A percentile compares a stretch with the other conserved stretches of the same genome.
These are phyloP conservation scores for Sarcophaga caerulescens DNA, from an alignment of 2,888 invertebrate species.

Conservation along the genomic window DNA sequence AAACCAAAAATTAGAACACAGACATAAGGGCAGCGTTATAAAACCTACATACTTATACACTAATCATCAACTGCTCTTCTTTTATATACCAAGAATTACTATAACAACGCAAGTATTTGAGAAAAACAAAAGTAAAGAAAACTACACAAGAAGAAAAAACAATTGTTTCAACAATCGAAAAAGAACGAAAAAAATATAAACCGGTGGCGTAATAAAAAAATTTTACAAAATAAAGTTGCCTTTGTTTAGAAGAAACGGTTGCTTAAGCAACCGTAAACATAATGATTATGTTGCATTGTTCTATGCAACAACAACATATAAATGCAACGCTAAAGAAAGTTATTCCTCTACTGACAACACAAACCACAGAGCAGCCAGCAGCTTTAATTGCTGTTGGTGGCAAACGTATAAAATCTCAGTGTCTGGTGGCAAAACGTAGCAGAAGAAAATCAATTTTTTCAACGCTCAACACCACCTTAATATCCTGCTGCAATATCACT, in stretches of 20 bases:
- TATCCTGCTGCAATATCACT: constrained; percentile 39
- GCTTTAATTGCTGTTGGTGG: constrained; percentile 2
- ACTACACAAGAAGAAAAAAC: neutral
- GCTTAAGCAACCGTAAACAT: constrained; percentile 72
- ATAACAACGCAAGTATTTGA: neutral
- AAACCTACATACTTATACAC: constrained; percentile 17
- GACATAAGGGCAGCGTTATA: constrained; percentile 62
- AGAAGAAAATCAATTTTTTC: constrained; percentile 42
- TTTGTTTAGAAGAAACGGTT: constrained; percentile 67
- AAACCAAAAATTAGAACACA: constrained; percentile 61
- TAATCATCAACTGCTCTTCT: neutral
- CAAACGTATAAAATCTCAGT: constrained; percentile 66
- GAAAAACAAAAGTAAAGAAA: neutral
- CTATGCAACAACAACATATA: constrained; percentile 76
- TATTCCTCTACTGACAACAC: constrained; percentile 56
- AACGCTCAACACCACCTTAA: constrained; percentile 5
- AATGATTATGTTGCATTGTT: constrained; percentile 80
- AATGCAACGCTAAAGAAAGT: constrained; percentile 67
- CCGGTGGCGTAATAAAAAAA: neutral
- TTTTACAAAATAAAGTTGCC: constrained; percentile 58
- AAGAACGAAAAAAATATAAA: constrained; percentile 13
- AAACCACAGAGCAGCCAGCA: constrained; percentile 51
- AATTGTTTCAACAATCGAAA: neutral
- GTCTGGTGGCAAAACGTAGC: constrained; percentile 52
- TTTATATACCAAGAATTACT: neutral